A percentile compares a stretch with the other conserved stretches of the same genome.
phyloP scores from a whole-genome alignment of 2,113 vertebrate genomes.

The Lophius piscatorius region DNA sequence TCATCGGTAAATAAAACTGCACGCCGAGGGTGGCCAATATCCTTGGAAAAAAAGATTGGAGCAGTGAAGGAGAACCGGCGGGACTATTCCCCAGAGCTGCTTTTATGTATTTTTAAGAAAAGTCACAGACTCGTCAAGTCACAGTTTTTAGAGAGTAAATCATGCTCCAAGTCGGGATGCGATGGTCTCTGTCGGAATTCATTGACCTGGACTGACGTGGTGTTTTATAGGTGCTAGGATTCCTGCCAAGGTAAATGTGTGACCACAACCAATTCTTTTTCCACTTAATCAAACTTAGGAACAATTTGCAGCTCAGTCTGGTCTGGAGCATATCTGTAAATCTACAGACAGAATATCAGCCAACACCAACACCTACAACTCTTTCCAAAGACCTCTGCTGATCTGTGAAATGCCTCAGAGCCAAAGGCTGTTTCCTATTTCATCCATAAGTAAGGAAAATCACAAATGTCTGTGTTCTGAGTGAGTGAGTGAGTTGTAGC shows the following conservation, averaged over 20 bases:
- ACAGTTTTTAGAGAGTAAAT: no score
- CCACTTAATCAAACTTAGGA: not conserved
- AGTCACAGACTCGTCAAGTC: constrained; percentile 1
- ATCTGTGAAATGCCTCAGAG: constrained; percentile 62
- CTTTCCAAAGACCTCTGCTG: constrained; percentile 18
- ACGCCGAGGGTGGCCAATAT: constrained; percentile 1
- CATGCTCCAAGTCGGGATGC: not conserved
- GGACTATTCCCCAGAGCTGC: constrained; percentile 8
- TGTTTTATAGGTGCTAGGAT: not conserved
- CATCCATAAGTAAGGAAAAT: constrained; percentile 21
- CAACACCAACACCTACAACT: constrained; percentile 5
- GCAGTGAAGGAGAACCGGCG: constrained; percentile 1
- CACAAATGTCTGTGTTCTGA: constrained; percentile 20
- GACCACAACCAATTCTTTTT: not conserved
- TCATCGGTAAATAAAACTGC: constrained; percentile 24
- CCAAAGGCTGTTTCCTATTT: constrained; percentile 63
- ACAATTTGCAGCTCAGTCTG: not conserved
- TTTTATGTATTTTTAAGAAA: constrained; percentile 3
- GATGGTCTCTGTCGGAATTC: not conserved
- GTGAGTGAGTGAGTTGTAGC: constrained; percentile 5
- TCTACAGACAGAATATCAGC: not conserved
- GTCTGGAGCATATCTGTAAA: not conserved
- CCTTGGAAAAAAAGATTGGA: constrained; percentile 14
- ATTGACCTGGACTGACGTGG: not conserved
- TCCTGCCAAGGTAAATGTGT: not conserved